Evolutionary conservation across 2,797 vertebrate genomes (phyloP).

Genomic region (Myiothlypis coronata): DNA sequence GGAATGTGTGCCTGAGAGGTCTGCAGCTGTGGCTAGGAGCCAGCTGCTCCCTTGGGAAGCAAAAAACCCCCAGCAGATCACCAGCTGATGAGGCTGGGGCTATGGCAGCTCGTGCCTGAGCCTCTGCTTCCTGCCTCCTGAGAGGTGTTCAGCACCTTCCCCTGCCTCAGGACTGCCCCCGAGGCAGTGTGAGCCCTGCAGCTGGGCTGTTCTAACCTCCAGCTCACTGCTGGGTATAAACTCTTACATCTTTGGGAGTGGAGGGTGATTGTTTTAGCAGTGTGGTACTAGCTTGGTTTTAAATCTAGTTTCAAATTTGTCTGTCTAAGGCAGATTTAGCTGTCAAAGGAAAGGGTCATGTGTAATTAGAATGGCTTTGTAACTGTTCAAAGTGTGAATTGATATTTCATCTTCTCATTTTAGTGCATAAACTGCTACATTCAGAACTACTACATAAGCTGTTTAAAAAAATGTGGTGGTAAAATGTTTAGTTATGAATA

Average conservation of each 20-base stretch:
- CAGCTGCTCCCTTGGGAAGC: background rate
- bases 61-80: background rate
- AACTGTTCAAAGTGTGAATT: background rate
- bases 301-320: background rate
- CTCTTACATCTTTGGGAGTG: background rate
- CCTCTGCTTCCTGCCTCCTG: background rate
- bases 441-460: background rate
- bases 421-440: background rate
- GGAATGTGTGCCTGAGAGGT: background rate
- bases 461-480: background rate
- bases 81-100: background rate
- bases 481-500: background rate
- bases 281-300: background rate
- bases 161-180: background rate
- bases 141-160: background rate
- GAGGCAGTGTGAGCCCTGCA: background rate
- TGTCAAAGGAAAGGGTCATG: background rate
- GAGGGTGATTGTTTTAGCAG: background rate
- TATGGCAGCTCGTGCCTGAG: accelerated
- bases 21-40: background rate
- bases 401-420: background rate
- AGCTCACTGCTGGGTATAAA: background rate
- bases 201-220: background rate
- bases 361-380: background rate
- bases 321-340: background rate